phyloP scores from a whole-genome alignment of 2,888 invertebrate species.

The Amiota minor region DNA sequence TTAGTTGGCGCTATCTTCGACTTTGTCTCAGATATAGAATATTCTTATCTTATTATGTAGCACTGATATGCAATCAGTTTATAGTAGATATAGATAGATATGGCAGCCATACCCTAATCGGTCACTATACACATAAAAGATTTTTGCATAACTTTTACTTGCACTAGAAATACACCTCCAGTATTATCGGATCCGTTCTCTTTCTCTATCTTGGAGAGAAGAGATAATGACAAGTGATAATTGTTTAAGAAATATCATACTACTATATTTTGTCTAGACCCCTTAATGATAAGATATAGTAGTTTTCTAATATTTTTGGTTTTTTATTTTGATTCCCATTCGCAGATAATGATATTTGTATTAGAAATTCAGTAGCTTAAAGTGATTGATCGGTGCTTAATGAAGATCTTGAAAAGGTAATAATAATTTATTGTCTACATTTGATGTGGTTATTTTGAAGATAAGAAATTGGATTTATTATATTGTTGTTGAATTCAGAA shows the following conservation, averaged over 20 bases:
- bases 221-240: conserved; percentile 38
- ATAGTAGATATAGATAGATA: conserved; percentile 13
- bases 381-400: no score
- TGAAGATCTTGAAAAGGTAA: no score
- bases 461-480: no score
- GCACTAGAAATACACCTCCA: not conserved
- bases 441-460: no score
- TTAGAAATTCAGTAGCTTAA: no score
- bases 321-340: conserved; percentile 17
- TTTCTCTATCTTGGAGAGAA: conserved; percentile 8
- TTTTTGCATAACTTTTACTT: conserved; percentile 39
- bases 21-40: conserved; percentile 16
- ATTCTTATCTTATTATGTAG: conserved; percentile 13
- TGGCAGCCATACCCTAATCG: conserved; percentile 44
- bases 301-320: conserved; percentile 36
- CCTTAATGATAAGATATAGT: conserved; percentile 56
- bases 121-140: conserved; percentile 46
- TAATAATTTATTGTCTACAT: no score
- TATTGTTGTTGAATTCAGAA: no score
- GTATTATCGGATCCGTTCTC: conserved; percentile 29
- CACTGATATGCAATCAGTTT: conserved; percentile 25
- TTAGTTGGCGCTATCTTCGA: not conserved
- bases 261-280: conserved; percentile 24
- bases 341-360: not conserved
- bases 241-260: conserved; percentile 50